Evolutionary conservation across 2,113 vertebrate genomes (phyloP).

Genomic region (Prietella phreatophila): DNA sequence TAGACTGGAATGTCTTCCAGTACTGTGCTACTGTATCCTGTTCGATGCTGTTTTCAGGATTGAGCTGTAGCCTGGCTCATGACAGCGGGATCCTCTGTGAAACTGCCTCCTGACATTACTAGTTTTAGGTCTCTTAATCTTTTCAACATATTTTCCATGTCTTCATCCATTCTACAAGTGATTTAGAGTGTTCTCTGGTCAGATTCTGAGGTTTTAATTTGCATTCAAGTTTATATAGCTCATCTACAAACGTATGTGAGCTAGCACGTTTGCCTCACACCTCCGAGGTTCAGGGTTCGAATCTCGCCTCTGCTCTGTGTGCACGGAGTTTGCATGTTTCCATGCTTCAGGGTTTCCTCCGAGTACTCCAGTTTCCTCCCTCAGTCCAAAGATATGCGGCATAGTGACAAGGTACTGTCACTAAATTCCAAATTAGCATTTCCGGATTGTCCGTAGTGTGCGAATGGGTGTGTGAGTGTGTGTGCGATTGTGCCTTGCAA

Average conservation of each 20-base stretch:
- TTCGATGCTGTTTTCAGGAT: background rate
- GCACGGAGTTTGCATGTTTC: too few relatives aligned
- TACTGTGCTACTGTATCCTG: background rate
- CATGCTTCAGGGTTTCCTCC: too few relatives aligned
- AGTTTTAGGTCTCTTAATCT: background rate
- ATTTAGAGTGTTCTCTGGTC: background rate
- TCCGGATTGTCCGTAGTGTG: too few relatives aligned
- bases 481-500: too few relatives aligned
- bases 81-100: background rate
- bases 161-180: background rate
- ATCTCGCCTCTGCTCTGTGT: too few relatives aligned
- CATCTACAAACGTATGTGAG: background rate
- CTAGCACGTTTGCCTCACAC: too few relatives aligned
- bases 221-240: background rate
- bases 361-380: too few relatives aligned
- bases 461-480: background rate
- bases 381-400: too few relatives aligned
- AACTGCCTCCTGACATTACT: background rate
- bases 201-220: background rate
- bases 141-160: background rate
- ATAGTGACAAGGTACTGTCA: too few relatives aligned
- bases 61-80: constrained; percentile 1
- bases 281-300: too few relatives aligned
- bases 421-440: too few relatives aligned
- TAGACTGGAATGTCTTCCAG: background rate